These are phyloP conservation scores for Prinia subflava DNA, from an alignment of 2,113 vertebrate species.

Conservation along the genomic window DNA sequence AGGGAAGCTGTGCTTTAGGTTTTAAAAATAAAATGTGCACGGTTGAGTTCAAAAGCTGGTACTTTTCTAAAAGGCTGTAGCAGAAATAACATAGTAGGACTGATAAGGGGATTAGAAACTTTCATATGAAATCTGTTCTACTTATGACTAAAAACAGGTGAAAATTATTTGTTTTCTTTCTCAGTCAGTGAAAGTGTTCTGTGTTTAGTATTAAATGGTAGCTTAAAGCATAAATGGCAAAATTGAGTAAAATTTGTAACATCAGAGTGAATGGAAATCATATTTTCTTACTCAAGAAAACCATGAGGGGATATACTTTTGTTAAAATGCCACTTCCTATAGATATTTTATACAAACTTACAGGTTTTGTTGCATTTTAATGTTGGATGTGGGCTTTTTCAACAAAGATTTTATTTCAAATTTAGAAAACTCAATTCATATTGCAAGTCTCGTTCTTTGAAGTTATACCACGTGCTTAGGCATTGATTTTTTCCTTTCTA, in stretches of 20 bases:
- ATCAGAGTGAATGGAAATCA: neutral
- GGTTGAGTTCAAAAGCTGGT: neutral
- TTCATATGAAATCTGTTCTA: neutral
- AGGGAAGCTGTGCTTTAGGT: neutral
- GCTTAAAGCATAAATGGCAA: neutral
- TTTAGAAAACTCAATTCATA: neutral
- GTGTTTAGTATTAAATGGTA: neutral
- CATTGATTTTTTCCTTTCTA: neutral
- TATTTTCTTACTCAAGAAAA: neutral
- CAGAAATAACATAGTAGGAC: accelerated
- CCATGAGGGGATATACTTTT: neutral
- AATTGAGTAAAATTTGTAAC: neutral
- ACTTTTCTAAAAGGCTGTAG: neutral
- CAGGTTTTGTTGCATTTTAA: neutral
- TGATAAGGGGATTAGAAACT: neutral
- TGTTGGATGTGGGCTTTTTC: neutral
- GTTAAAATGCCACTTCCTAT: neutral
- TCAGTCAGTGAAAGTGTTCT: neutral
- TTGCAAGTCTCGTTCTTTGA: neutral
- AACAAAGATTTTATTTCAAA: neutral
- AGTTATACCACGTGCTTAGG: neutral
- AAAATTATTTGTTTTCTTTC: neutral
- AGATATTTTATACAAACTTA: neutral
- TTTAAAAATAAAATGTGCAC: neutral
- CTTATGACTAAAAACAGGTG: neutral